phyloP scores from a whole-genome alignment of 2,888 invertebrate genomes.

The Cybosia mesomella region DNA sequence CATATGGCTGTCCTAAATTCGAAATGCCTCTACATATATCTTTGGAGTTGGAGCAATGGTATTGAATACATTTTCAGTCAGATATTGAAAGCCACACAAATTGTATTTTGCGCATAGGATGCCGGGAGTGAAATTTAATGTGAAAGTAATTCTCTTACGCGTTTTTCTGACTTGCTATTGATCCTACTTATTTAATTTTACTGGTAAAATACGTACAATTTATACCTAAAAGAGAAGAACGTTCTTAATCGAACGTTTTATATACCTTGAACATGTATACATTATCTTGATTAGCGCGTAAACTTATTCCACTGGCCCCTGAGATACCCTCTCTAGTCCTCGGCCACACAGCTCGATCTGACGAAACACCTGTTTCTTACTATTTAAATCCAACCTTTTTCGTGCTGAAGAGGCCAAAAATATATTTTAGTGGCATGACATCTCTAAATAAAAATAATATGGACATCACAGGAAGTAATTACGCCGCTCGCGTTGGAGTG shows the following conservation, averaged over 20 bases:
- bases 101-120: background rate
- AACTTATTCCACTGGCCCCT: background rate
- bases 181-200: background rate
- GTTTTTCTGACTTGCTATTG: slow-evolving; percentile 1
- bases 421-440: no score
- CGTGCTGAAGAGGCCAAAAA: no score
- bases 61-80: slow-evolving; percentile 6
- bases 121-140: background rate
- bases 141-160: slow-evolving; percentile 11
- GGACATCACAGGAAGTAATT: slow-evolving; percentile 44
- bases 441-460: slow-evolving; percentile 5
- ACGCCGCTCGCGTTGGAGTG: slow-evolving; percentile 33
- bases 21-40: background rate
- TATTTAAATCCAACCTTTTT: no score
- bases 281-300: background rate
- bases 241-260: background rate
- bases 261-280: no score
- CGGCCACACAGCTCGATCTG: no score
- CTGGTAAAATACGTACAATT: slow-evolving; percentile 7
- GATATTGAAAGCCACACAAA: background rate
- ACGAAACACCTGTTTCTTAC: no score
- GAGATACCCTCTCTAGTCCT: no score
- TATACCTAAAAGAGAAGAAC: background rate
- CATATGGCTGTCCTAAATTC: background rate
- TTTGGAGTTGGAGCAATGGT: background rate